Evolutionary conservation across 2,113 vertebrate genomes (phyloP), one percentile per base, ranked within the genome.

Genomic region (Anarrhichthys ocellatus): DNA sequence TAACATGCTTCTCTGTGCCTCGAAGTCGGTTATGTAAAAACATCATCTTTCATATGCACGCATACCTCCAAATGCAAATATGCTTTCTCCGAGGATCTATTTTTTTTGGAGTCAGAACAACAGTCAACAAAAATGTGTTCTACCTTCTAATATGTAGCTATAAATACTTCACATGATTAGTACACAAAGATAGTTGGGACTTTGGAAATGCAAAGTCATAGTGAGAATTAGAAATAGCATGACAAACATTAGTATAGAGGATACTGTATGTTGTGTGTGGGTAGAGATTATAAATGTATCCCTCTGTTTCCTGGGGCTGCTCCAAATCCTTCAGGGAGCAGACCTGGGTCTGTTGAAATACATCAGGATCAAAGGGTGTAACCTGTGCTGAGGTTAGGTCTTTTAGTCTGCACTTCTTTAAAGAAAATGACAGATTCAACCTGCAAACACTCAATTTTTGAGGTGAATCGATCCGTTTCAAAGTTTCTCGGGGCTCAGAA

Each of bases 391-490:
- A 64, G n/a, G 29, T 32, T 9, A 27, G 10, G 46, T 40, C 27
- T 50, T 63, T 36, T 48, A 8, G 20, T 61, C 59, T 24, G 1
- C 5, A 22, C 27, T 34, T 52, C 52, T 10, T 52, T 62, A 69
- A 52, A 74, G 32, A 76, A 76, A 76, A 59, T 40, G 22, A 36
- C 62, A 9, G 58, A 9, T 66, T 65, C n/a, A 22, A 62, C 14
- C 42, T 64, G 22, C 42, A 48, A 63, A 63, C 36, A 24, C 18
- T 69, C 6, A 20, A 6, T 48, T 44, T 56, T 70, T 9, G 9
- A 48, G 68, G 27, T 34, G 50, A 77, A 80, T 48, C 32, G 29
- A 76, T 56, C 7, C 27, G 54, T 71, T 79, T 82, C 34, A 50
- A 32, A 78, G 59, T 44, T 24, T 34, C 42, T 40, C 18, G 5